Percentiles rank a stretch among this genome's conserved stretches.
phyloP scores from a whole-genome alignment of 1,140 invertebrate genomes.

The Melipona quadrifasciata region DNA sequence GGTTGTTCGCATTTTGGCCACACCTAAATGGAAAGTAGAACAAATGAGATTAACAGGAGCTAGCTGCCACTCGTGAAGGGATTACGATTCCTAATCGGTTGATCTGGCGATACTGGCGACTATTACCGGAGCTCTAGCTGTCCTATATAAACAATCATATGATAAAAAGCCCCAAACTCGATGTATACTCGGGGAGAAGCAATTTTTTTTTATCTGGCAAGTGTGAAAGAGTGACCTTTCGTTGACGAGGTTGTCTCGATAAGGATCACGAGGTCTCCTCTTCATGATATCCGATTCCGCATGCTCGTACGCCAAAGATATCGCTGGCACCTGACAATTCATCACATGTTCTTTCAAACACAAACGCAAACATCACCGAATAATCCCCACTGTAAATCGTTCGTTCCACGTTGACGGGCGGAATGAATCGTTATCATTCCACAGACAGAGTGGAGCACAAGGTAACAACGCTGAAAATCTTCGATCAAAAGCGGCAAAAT shows the following conservation, averaged over 20 bases:
- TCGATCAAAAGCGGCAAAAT: not conserved
- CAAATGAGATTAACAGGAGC: no score
- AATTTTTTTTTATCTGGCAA: not conserved
- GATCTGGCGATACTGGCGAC: conserved; percentile 27
- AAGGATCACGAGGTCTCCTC: conserved; percentile 96
- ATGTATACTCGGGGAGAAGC: not conserved
- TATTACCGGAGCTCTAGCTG: conserved; percentile 54
- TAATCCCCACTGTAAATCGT: not conserved
- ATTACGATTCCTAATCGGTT: not conserved
- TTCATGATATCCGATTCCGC: conserved; percentile 99
- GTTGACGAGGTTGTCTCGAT: conserved; percentile 98
- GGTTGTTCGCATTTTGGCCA: not conserved
- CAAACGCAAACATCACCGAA: no score
- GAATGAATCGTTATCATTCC: not conserved
- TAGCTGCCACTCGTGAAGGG: not conserved
- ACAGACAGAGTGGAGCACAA: not conserved
- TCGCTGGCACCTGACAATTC: conserved; percentile 93
- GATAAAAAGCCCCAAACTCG: not conserved
- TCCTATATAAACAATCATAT: not conserved
- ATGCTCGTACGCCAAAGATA: conserved; percentile 99
- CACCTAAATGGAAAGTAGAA: not conserved
- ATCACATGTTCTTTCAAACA: conserved; percentile 2
- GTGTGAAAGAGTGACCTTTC: conserved; percentile 90
- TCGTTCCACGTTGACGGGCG: not conserved
- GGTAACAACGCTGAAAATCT: conserved; percentile 9